phyloP scores from a whole-genome alignment of 2,113 vertebrate species.

The Anoplopoma fimbria region DNA sequence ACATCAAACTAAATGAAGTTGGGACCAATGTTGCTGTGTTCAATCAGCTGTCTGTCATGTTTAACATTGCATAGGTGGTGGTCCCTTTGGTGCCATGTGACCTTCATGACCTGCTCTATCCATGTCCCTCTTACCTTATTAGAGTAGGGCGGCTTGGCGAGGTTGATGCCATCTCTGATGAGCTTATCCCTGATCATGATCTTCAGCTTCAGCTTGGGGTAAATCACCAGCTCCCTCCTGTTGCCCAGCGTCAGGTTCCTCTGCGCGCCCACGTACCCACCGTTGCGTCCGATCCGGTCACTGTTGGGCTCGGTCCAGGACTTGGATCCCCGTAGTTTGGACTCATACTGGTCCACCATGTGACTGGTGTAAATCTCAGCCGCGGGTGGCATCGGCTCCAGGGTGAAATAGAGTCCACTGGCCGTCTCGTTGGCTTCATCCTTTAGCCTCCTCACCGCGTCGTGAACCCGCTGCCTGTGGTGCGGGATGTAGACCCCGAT shows the following conservation, averaged over 20 bases:
- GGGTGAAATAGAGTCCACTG: slow-evolving; percentile 94
- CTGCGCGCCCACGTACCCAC: slow-evolving; percentile 74
- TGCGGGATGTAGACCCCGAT: slow-evolving; percentile 93
- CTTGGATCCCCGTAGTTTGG: slow-evolving; percentile 81
- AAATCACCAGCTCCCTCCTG: slow-evolving; percentile 86
- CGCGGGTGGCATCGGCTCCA: slow-evolving; percentile 87
- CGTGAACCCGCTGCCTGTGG: slow-evolving; percentile 92
- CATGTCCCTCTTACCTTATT: slow-evolving; percentile 89
- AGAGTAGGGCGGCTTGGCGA: slow-evolving; percentile 92
- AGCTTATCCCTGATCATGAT: slow-evolving; percentile 99
- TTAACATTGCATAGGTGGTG: neutral
- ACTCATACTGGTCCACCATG: slow-evolving; percentile 84
- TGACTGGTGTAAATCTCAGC: slow-evolving; percentile 83
- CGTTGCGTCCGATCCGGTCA: slow-evolving; percentile 68
- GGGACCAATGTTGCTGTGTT: neutral
- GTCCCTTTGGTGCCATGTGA: neutral
- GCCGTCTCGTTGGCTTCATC: slow-evolving; percentile 90
- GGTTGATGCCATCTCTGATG: slow-evolving; percentile 92
- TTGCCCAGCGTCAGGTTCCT: slow-evolving; percentile 83
- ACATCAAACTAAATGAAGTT: neutral
- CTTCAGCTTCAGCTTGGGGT: slow-evolving; percentile 95
- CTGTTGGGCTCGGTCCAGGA: slow-evolving; percentile 83
- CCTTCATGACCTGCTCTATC: neutral
- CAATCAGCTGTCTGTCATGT: neutral
- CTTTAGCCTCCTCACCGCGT: slow-evolving; percentile 91